A percentile compares a stretch with the other conserved stretches of the same genome.
Conservation (phyloP, 2,888 invertebrate species). For the Thumatha senex region DNA sequence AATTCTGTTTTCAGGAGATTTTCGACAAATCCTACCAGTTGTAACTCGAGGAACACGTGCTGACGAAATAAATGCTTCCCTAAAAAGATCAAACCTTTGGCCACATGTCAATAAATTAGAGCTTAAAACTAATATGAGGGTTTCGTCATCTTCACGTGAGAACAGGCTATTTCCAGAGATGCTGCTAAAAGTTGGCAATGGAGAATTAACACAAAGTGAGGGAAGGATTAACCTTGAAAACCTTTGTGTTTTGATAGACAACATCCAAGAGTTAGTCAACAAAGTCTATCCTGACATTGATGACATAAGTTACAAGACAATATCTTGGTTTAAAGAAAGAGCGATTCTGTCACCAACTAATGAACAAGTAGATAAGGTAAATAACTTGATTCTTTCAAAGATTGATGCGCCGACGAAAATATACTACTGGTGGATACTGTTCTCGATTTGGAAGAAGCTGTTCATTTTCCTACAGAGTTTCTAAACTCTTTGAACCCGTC, state of each 20-base stretch:
- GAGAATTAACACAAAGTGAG: conserved; percentile 35
- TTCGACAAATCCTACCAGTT: conserved; percentile 33
- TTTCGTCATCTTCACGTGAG: conserved; percentile 27
- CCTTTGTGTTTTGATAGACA: conserved; percentile 18
- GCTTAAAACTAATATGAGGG: conserved; percentile 36
- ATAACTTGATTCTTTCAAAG: too few relatives aligned
- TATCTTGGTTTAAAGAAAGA: too few relatives aligned
- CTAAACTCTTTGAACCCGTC: too few relatives aligned
- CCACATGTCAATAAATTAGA: conserved; percentile 33
- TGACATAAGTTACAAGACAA: too few relatives aligned
- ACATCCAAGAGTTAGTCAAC: too few relatives aligned
- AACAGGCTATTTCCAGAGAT: conserved; percentile 35
- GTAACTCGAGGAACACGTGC: conserved; percentile 32
- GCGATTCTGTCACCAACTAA: too few relatives aligned
- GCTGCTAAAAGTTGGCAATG: conserved; percentile 36
- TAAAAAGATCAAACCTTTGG: conserved; percentile 35
- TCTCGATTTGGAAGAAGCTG: too few relatives aligned
- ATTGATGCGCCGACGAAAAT: too few relatives aligned
- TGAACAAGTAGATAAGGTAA: too few relatives aligned
- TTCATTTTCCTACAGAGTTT: too few relatives aligned
- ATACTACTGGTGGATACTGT: too few relatives aligned
- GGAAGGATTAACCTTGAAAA: conserved; percentile 32
- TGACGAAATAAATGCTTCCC: conserved; percentile 35
- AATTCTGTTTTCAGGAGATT: conserved; percentile 34
- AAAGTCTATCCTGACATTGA: too few relatives aligned